Base-by-base conservation (phyloP, 2,888 invertebrate genomes). In the Lepidocyrtoides sp. region DNA sequence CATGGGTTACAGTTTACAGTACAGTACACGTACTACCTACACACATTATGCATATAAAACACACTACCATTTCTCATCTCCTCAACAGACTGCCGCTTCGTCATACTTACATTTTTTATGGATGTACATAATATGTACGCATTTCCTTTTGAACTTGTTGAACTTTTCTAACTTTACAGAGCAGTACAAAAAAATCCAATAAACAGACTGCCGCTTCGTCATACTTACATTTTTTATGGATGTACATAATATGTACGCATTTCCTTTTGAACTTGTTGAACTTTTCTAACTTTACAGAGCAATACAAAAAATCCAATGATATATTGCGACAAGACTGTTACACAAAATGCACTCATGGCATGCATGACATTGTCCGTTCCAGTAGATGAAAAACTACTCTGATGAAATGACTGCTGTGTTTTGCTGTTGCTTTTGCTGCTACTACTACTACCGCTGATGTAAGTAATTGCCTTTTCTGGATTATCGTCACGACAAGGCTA, bases 391-490 rank as follows among this genome's bases (percentile, higher is more conserved):
- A 72, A 72, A 72, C 20, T 72, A 12, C 23, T 72, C 29, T 69
- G 69, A 54, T 81, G 81, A 82, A 63, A 41, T 83, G 66, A 20
- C 60, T 20, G 23, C 8, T 23, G 66, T 66, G 66, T 20, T 29
- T n/a, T 75, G 23, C 10, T 14, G 41, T n/a, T 44, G 23, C n/a
- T n/a, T n/a, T n/a, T n/a, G n/a, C n/a, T n/a, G n/a, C n/a, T n/a
- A n/a, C n/a, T 77, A 29, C 29, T 8, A 8, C 26, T 69, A n/a
- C 5, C 7, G 57, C 23, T 57, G 17, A 26, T 57, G 57, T 60
- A 41, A 69, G 66, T 85, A 85, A 85, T 85, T 85, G 85, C 85
- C 85, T 85, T 66, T 83, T 29, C 63, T 10, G 26, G 23, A 85
- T 85, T 36, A 57, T 85, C 72, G 85, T 72, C 69, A 54, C 48